Evolutionary conservation across 1,140 invertebrate species (phyloP).

Genomic region (Monochamus saltuarius): DNA sequence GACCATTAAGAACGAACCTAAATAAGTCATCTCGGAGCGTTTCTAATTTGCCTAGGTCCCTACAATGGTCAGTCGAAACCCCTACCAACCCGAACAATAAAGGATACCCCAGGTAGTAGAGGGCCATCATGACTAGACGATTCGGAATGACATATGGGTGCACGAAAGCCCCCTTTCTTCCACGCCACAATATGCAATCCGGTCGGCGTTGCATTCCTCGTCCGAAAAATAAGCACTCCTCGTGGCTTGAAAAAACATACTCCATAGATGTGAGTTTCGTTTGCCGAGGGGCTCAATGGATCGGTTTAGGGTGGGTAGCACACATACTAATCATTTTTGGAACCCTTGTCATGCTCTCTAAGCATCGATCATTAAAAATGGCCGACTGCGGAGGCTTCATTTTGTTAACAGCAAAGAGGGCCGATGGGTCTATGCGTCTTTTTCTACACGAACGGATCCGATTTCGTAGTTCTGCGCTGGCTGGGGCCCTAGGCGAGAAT

Average conservation of each 20-base stretch:
- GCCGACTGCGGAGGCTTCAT: conserved; percentile 24
- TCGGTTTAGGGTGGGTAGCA: conserved; percentile 28
- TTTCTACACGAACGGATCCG: too few relatives aligned
- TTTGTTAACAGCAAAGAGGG: conserved; percentile 30
- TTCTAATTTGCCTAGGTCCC: conserved; percentile 13
- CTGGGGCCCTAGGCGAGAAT: too few relatives aligned
- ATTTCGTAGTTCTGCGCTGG: too few relatives aligned
- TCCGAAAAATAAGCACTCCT: conserved; percentile 35
- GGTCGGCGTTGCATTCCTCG: conserved; percentile 34
- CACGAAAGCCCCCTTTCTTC: conserved; percentile 4
- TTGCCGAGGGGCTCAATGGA: conserved; percentile 25
- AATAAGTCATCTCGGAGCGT: conserved; percentile 36
- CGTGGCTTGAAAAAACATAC: conserved; percentile 33
- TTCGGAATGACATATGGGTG: conserved; percentile 15
- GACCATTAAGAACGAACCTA: conserved; percentile 5
- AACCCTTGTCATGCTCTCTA: conserved; percentile 39
- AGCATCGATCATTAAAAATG: conserved; percentile 43
- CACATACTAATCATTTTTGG: conserved; percentile 39
- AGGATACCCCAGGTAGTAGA: conserved; percentile 17
- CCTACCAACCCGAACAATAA: conserved; percentile 14
- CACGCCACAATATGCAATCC: conserved; percentile 16
- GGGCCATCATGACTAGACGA: conserved; percentile 21
- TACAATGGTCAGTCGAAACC: neutral
- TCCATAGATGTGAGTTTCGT: conserved; percentile 33
- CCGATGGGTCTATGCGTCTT: neutral